Evolutionary conservation across 92 coral and sea anemone genomes (phyloP).

Genomic region (Epizoanthus illoricatus): DNA sequence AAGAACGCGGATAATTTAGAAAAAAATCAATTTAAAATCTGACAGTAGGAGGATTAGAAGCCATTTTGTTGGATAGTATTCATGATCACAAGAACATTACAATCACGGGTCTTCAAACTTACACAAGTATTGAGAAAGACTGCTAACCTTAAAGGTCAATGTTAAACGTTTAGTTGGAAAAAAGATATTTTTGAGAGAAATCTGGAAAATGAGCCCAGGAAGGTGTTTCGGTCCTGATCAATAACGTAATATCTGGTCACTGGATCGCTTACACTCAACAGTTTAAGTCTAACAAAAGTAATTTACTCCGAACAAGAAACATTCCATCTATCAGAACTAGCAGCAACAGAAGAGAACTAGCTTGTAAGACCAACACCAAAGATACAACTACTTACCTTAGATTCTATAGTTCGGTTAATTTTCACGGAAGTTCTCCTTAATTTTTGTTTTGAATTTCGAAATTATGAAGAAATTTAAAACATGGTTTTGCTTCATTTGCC

Average conservation of each 20-base stretch:
- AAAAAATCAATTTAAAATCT: background rate
- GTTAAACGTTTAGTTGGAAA: background rate
- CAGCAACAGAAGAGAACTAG: background rate
- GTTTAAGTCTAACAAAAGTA: background rate
- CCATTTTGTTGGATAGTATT: background rate
- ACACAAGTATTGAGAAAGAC: background rate
- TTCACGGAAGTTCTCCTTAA: slow-evolving; percentile 12
- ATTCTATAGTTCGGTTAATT: background rate
- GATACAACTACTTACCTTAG: slow-evolving; percentile 19
- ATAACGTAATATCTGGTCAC: slow-evolving; percentile 5
- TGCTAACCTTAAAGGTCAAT: background rate
- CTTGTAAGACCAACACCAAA: background rate
- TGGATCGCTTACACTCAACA: background rate
- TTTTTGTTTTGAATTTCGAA: slow-evolving; percentile 18
- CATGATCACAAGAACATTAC: background rate
- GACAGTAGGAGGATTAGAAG: background rate
- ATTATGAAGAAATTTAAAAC: slow-evolving; percentile 40
- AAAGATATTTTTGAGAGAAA: background rate
- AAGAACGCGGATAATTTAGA: background rate
- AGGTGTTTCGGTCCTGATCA: background rate
- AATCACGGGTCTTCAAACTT: background rate
- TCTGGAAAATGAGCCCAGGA: background rate
- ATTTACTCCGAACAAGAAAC: background rate
- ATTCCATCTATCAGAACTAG: background rate
- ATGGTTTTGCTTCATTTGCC: slow-evolving; percentile 24